These are phyloP conservation scores for Azorinus chamasolen DNA, from an alignment of 2,888 invertebrate species.

Conservation along the genomic window DNA sequence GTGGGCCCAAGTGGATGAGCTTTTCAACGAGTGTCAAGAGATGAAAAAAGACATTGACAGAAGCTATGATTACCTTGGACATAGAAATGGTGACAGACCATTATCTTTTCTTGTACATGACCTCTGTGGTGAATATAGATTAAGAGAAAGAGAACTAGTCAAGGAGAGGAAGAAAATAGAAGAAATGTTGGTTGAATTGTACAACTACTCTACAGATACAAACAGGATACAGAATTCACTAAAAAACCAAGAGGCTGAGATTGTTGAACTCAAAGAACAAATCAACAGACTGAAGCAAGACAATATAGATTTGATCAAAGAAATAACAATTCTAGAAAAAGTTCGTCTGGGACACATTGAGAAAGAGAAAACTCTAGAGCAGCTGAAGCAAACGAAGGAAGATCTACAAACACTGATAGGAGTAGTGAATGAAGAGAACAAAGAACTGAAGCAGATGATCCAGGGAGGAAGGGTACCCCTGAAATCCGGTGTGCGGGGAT, in stretches of 20 bases:
- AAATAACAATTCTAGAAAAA: slow-evolving; percentile 34
- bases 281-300: slow-evolving; percentile 20
- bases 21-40: slow-evolving; percentile 4
- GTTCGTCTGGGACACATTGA: slow-evolving; percentile 38
- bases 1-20: slow-evolving; percentile 8
- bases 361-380: slow-evolving; percentile 52
- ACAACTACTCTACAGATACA: slow-evolving; percentile 23
- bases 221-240: slow-evolving; percentile 21
- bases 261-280: slow-evolving; percentile 25
- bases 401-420: slow-evolving; percentile 39
- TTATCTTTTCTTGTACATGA: slow-evolving; percentile 23
- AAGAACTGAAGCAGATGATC: slow-evolving; percentile 32
- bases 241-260: slow-evolving; percentile 25
- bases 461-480: background rate
- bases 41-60: slow-evolving; percentile 28
- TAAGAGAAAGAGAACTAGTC: slow-evolving; percentile 32
- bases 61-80: slow-evolving; percentile 24
- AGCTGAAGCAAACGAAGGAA: slow-evolving; percentile 40
- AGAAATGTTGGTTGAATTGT: slow-evolving; percentile 39
- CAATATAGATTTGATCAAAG: slow-evolving; percentile 10
- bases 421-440: slow-evolving; percentile 31
- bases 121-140: slow-evolving; percentile 27
- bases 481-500: background rate
- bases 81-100: slow-evolving; percentile 12
- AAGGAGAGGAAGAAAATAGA: slow-evolving; percentile 32